Evolutionary conservation across 2,888 invertebrate species (phyloP).

Genomic region (Schrankia costaestrigalis): DNA sequence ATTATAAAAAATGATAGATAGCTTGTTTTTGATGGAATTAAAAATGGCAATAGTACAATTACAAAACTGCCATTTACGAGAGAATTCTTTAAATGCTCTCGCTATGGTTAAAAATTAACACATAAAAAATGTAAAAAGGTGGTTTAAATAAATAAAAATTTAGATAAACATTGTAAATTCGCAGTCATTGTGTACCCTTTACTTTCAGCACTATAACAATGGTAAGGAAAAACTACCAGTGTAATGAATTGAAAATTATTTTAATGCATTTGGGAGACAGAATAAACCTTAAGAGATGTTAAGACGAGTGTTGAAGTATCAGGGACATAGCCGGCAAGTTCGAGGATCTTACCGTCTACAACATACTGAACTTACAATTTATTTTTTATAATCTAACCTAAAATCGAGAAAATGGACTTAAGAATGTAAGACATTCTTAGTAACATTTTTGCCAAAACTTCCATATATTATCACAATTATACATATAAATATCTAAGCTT

Average conservation of each 20-base stretch:
- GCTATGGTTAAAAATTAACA: no score
- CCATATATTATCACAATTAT: slow-evolving; percentile 78
- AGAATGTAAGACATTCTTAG: slow-evolving; percentile 61
- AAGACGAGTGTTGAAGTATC: slow-evolving; percentile 21
- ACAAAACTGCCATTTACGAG: no score
- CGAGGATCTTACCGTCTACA: not conserved
- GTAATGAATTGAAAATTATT: slow-evolving; percentile 54
- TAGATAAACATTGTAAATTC: no score
- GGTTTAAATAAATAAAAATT: no score
- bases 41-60: no score
- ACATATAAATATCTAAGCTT: slow-evolving; percentile 76
- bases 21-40: no score
- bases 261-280: slow-evolving; percentile 51
- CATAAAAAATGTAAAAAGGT: no score
- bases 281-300: slow-evolving; percentile 22
- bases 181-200: slow-evolving; percentile 32
- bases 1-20: no score
- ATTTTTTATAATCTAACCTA: slow-evolving; percentile 53
- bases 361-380: not conserved
- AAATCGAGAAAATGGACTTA: slow-evolving; percentile 52
- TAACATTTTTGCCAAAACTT: slow-evolving; percentile 71
- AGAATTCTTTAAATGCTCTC: no score
- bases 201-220: slow-evolving; percentile 28
- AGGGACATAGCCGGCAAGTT: slow-evolving; percentile 11
- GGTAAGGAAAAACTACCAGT: slow-evolving; percentile 11